Evolutionary conservation across 2,113 vertebrate species (phyloP).

Genomic region (Gavia stellata): DNA sequence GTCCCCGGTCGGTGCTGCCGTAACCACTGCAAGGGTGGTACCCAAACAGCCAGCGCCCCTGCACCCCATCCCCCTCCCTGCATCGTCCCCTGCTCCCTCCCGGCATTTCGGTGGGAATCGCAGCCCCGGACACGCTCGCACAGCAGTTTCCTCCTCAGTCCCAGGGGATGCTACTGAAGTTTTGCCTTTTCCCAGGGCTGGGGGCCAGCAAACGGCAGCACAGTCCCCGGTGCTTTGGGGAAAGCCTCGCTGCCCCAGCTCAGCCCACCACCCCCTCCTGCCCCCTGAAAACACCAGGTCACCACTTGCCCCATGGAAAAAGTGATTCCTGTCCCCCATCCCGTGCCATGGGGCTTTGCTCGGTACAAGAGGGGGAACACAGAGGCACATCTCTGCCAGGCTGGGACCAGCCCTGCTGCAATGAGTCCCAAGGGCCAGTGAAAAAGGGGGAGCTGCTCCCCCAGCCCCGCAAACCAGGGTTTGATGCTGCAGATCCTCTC

Average conservation of each 20-base stretch:
- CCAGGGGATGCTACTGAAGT: neutral
- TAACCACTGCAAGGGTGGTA: neutral
- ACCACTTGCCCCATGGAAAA: accelerated
- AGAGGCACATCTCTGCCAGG: neutral
- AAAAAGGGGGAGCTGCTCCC: neutral
- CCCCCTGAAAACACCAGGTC: neutral
- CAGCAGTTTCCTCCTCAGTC: neutral
- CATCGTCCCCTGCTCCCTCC: neutral
- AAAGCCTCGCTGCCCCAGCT: neutral
- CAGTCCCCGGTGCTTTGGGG: neutral
- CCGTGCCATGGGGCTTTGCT: neutral
- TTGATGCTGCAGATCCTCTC: neutral
- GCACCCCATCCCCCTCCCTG: neutral
- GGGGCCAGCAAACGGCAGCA: neutral
- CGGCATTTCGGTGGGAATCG: neutral
- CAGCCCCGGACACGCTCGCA: neutral
- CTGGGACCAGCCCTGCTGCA: neutral
- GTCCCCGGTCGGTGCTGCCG: neutral
- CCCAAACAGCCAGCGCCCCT: neutral
- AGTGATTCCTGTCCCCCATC: neutral
- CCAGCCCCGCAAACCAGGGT: neutral
- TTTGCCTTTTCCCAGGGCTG: neutral
- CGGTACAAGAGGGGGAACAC: neutral
- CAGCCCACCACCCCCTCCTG: neutral
- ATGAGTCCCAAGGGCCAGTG: neutral